These are phyloP conservation scores for Bambusicola thoracicus DNA, from an alignment of 2,113 vertebrate species.

Conservation along the genomic window DNA sequence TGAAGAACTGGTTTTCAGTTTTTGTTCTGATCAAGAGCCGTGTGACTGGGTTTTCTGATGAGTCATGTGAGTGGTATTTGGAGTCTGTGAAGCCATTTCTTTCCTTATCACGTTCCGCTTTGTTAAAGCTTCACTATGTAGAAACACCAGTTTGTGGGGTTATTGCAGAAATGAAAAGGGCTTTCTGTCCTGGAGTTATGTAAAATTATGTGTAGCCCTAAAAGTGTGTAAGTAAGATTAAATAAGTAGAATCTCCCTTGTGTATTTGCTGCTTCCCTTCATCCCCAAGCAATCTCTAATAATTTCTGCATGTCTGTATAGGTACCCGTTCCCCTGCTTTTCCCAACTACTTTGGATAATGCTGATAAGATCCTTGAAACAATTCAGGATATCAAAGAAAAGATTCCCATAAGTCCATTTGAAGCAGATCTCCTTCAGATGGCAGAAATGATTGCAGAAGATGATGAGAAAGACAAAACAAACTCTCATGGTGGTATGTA, in stretches of 20 bases:
- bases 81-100: background rate
- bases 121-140: background rate
- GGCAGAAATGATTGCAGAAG: constrained; percentile 97
- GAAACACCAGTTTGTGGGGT: background rate
- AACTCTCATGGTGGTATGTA: constrained; percentile 84
- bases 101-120: background rate
- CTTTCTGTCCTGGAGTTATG: background rate
- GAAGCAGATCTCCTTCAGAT: constrained; percentile 96
- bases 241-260: background rate
- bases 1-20: background rate
- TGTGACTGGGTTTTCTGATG: background rate
- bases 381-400: constrained; percentile 91
- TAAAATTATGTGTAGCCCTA: background rate
- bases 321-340: constrained; percentile 93
- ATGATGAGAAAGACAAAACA: constrained; percentile 83
- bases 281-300: background rate
- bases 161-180: background rate
- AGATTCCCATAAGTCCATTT: constrained; percentile 87
- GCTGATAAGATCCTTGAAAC: constrained; percentile 85
- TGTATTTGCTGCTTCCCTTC: background rate
- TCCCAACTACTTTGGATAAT: constrained; percentile 87
- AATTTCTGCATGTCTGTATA: constrained; percentile 38
- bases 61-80: background rate
- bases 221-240: background rate
- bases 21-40: background rate